Evolutionary conservation across 92 coral and sea anemone genomes (phyloP).

Genomic region (Scolanthus callimorphus): DNA sequence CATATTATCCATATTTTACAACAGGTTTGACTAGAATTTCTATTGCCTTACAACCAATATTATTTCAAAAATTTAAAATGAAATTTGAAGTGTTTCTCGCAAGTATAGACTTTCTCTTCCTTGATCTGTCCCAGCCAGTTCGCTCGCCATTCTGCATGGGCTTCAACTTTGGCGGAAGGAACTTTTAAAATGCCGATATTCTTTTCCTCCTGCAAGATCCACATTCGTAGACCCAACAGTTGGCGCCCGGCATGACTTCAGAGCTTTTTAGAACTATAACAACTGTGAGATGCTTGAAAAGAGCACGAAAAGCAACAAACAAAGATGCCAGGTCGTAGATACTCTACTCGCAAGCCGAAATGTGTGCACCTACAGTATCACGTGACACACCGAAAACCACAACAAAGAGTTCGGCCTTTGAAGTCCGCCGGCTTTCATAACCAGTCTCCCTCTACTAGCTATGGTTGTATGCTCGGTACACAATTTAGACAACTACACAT

Average conservation of each 20-base stretch:
- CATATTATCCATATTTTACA: no score
- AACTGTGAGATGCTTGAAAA: no score
- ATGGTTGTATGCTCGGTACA: no score
- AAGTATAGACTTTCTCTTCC: slow-evolving; percentile 26
- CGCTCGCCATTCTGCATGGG: slow-evolving; percentile 33
- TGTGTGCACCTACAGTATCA: slow-evolving; percentile 40
- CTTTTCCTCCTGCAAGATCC: slow-evolving; percentile 40
- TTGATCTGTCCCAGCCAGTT: slow-evolving; percentile 30
- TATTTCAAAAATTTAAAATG: no score
- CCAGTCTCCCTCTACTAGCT: slow-evolving; percentile 30
- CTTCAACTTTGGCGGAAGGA: slow-evolving; percentile 37
- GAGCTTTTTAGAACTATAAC: neutral
- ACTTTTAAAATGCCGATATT: slow-evolving; percentile 44
- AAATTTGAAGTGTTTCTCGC: slow-evolving; percentile 45
- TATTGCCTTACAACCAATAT: no score
- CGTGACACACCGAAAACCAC: slow-evolving; percentile 36
- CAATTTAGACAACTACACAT: no score
- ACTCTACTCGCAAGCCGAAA: slow-evolving; percentile 21
- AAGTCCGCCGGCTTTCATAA: slow-evolving; percentile 37
- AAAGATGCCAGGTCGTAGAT: slow-evolving; percentile 16
- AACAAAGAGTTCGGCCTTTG: slow-evolving; percentile 42
- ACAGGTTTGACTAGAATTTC: no score
- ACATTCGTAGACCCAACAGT: slow-evolving; percentile 48
- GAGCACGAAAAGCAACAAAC: no score
- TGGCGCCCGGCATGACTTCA: slow-evolving; percentile 31